phyloP scores from a whole-genome alignment of 2,797 vertebrate genomes.

The Chelon labrosus region DNA sequence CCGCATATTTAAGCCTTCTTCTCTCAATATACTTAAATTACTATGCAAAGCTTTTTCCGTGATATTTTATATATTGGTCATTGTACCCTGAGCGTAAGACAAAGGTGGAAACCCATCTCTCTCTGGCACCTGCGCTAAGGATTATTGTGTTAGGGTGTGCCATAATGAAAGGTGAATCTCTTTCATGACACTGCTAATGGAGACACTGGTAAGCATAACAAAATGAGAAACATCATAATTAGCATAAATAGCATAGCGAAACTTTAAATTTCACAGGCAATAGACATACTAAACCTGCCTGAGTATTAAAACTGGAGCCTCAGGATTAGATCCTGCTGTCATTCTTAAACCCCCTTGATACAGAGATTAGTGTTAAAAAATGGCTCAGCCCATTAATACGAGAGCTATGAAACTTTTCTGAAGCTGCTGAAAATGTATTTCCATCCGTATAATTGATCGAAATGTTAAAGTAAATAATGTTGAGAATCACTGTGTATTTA shows the following conservation, averaged over 20 bases:
- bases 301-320: neutral
- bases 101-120: neutral
- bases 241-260: neutral
- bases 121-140: neutral
- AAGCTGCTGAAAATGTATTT: no score
- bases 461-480: no score
- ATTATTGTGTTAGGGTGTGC: neutral
- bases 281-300: neutral
- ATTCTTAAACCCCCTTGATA: neutral
- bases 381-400: no score
- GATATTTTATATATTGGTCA: neutral
- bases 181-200: neutral
- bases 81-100: neutral
- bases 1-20: conserved; percentile 5
- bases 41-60: conserved; percentile 7
- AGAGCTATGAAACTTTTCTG: no score
- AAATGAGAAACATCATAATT: no score
- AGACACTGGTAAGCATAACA: neutral
- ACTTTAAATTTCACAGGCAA: neutral
- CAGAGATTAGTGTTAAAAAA: neutral
- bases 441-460: no score
- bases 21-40: conserved; percentile 14
- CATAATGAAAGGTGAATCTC: neutral
- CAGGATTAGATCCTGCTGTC: neutral
- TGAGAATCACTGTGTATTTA: no score